phyloP scores from a whole-genome alignment of 2,113 vertebrate species.

The Chiloscyllium plagiosum region DNA sequence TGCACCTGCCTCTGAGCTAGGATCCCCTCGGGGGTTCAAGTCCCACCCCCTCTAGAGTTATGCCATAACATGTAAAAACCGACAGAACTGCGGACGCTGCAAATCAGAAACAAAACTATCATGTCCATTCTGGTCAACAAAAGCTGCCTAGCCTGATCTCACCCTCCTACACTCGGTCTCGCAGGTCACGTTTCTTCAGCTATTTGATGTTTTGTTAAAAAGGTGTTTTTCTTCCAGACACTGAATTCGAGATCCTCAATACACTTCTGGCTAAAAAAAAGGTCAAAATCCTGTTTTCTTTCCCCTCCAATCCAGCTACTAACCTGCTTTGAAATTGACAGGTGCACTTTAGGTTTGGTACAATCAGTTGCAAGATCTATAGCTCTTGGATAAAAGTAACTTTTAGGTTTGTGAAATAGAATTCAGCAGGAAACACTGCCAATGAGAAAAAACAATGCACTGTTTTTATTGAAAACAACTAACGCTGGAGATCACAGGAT shows the following conservation, averaged over 20 bases:
- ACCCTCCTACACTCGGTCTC: background rate
- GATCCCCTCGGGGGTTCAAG: too few species aligned
- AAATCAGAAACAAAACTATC: background rate
- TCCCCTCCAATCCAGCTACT: background rate
- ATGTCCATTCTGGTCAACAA: background rate
- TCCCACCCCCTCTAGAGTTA: too few species aligned
- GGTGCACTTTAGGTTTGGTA: background rate
- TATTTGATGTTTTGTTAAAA: background rate
- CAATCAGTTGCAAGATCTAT: too few species aligned
- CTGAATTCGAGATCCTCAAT: too few species aligned
- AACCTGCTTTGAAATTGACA: background rate
- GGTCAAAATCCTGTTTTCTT: background rate
- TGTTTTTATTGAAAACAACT: too few species aligned
- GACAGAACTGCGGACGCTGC: too few species aligned
- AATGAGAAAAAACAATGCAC: too few species aligned
- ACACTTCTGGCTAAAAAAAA: too few species aligned
- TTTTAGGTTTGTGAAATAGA: background rate
- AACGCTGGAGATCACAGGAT: too few species aligned
- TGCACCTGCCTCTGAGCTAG: too few species aligned
- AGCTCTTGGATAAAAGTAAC: background rate
- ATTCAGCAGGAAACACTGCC: too few species aligned
- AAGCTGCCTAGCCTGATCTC: background rate
- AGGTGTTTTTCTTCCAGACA: background rate
- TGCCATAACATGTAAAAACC: too few species aligned
- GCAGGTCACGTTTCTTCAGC: background rate